These are phyloP conservation scores for Ceuthmochares aereus DNA, from an alignment of 2,113 vertebrate genomes.

Conservation along the genomic window DNA sequence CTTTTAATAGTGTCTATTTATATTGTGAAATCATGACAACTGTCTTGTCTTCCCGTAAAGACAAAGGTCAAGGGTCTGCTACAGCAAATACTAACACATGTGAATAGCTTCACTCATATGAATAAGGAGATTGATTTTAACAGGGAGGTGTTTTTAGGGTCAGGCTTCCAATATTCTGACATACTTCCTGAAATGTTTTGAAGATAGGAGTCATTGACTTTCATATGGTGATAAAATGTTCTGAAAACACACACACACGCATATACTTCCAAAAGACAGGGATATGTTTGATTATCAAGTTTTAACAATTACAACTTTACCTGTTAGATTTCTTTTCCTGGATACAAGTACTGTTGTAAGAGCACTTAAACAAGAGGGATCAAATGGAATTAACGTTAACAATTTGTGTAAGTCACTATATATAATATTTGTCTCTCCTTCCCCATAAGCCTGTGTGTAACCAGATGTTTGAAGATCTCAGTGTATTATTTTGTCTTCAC, in stretches of 20 bases:
- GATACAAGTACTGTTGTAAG: not conserved
- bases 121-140: conserved; percentile 32
- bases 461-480: conserved; percentile 37
- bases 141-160: not conserved
- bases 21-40: conserved; percentile 52
- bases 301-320: not conserved
- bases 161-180: conserved; percentile 48
- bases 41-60: conserved; percentile 22
- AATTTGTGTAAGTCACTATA: not conserved
- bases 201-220: not conserved
- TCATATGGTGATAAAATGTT: conserved; percentile 36
- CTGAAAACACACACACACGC: not conserved
- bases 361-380: not conserved
- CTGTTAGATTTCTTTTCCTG: not conserved
- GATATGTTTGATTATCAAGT: not conserved
- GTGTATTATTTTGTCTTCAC: conserved; percentile 28
- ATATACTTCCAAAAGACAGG: not conserved
- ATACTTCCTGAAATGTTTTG: conserved; percentile 33
- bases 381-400: not conserved
- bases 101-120: not conserved
- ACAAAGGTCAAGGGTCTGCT: conserved; percentile 21
- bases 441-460: not conserved
- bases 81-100: conserved; percentile 25
- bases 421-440: not conserved
- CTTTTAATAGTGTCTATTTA: conserved; percentile 44